Evolutionary conservation across 23 tunicate genomes (phyloP).

Genomic region (Ciona savignyi): DNA sequence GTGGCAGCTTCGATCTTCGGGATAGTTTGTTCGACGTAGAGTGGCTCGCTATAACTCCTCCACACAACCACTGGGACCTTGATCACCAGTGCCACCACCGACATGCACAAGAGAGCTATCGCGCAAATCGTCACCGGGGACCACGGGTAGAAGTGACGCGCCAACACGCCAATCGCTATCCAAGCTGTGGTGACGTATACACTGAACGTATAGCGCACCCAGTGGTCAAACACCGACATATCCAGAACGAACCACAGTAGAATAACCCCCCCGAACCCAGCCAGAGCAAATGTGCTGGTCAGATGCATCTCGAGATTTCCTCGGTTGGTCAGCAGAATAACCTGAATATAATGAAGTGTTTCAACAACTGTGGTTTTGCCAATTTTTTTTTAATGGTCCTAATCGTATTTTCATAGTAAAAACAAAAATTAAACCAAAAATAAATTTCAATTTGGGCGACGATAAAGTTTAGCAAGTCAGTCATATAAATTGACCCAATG

Average conservation of each 20-base stretch:
- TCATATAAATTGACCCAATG: too few relatives aligned
- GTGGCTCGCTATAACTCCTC: conserved; percentile 48
- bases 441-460: too few relatives aligned
- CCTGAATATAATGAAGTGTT: conserved; percentile 24
- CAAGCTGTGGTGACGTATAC: conserved; percentile 41
- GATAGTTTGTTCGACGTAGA: conserved; percentile 59
- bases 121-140: conserved; percentile 36
- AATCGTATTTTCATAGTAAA: not conserved
- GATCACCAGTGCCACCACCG: conserved; percentile 22
- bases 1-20: conserved; percentile 20
- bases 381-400: not conserved
- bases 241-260: conserved; percentile 50
- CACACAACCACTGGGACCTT: conserved; percentile 65
- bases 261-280: conserved; percentile 20
- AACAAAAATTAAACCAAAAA: not conserved
- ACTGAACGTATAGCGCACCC: conserved; percentile 63
- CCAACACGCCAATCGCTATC: conserved; percentile 24
- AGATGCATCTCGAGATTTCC: conserved; percentile 19
- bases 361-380: too few relatives aligned
- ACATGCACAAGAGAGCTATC: conserved; percentile 17
- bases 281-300: conserved; percentile 20
- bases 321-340: conserved; percentile 23
- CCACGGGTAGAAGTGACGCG: conserved; percentile 42
- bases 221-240: conserved; percentile 31
- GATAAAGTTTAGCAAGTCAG: too few relatives aligned